phyloP scores from a whole-genome alignment of 2,797 vertebrate species.

The Melanotaenia boesemani region DNA sequence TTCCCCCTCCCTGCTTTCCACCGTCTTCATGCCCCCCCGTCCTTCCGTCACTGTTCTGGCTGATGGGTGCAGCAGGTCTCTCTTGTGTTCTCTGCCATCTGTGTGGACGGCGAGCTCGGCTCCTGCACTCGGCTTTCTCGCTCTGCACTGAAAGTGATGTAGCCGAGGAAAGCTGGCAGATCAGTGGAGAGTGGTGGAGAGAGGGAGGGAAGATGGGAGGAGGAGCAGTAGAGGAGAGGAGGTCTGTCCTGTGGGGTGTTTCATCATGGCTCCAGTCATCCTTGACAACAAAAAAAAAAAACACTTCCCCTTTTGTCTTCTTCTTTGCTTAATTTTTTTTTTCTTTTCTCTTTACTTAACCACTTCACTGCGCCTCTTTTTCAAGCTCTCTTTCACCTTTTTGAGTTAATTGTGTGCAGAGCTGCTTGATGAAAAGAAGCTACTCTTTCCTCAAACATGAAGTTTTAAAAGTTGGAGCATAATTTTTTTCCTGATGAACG shows the following conservation, averaged over 20 bases:
- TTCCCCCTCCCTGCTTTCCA: conserved; percentile 16
- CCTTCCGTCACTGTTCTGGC: conserved; percentile 18
- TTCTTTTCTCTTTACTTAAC: conserved; percentile 2
- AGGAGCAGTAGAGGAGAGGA: conserved; percentile 65
- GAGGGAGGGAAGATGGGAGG: conserved; percentile 61
- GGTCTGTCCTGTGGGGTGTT: conserved; percentile 63
- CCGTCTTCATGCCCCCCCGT: conserved; percentile 14
- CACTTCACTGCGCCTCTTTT: conserved; percentile 5
- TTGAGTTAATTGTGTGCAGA: conserved; percentile 37
- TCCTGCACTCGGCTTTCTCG: conserved; percentile 37
- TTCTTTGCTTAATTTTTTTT: not conserved
- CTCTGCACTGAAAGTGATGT: conserved; percentile 76
- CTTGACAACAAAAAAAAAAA: conserved; percentile 35
- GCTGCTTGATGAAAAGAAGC: not conserved
- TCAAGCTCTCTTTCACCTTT: conserved; percentile 30
- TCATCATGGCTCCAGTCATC: conserved; percentile 57
- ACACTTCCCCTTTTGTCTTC: conserved; percentile 5
- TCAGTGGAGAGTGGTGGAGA: conserved; percentile 81
- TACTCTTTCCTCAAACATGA: not conserved
- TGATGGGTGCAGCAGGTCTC: conserved; percentile 48
- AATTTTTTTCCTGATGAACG: conserved; percentile 3
- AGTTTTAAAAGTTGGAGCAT: conserved; percentile 26
- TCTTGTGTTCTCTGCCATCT: conserved; percentile 52
- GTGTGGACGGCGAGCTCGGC: conserved; percentile 41
- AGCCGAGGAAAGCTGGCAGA: conserved; percentile 83